A percentile compares a stretch with the other conserved stretches of the same genome.
Conservation (phyloP, 1,140 invertebrate genomes). For the Agraylea sexmaculata region DNA sequence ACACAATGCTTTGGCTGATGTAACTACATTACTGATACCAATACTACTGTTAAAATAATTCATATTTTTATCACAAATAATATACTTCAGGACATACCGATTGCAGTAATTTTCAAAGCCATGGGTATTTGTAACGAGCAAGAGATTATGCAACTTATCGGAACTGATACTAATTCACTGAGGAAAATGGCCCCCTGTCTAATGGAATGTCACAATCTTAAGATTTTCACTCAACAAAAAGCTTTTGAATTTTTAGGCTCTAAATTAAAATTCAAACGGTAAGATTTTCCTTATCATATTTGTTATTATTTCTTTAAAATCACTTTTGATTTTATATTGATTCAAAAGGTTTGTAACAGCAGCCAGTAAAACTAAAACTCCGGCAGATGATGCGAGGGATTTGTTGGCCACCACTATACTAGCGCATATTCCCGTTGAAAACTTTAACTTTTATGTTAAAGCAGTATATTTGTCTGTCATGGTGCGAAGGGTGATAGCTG, state of each 20-base stretch:
- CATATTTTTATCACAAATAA: slow-evolving; percentile 19
- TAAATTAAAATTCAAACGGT: slow-evolving; percentile 50
- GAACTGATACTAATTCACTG: slow-evolving; percentile 67
- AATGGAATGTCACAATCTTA: slow-evolving; percentile 76
- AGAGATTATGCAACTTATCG: slow-evolving; percentile 89
- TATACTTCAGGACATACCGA: slow-evolving; percentile 68
- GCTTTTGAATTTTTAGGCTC: slow-evolving; percentile 64
- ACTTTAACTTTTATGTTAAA: slow-evolving; percentile 77
- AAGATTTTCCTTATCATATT: slow-evolving; percentile 7
- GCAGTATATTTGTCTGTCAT: slow-evolving; percentile 88
- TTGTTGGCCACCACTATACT: slow-evolving; percentile 78
- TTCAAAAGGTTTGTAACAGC: slow-evolving; percentile 51
- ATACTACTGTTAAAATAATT: slow-evolving; percentile 7
- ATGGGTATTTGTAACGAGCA: slow-evolving; percentile 91
- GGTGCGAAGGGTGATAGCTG: slow-evolving; percentile 90
- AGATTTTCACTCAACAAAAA: slow-evolving; percentile 82
- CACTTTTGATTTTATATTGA: not conserved
- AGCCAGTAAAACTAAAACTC: slow-evolving; percentile 53
- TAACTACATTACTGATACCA: slow-evolving; percentile 26
- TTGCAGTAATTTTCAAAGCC: slow-evolving; percentile 90
- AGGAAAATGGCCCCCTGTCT: slow-evolving; percentile 77
- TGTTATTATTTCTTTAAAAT: slow-evolving; percentile 1
- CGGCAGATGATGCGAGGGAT: slow-evolving; percentile 81
- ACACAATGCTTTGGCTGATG: slow-evolving; percentile 91
- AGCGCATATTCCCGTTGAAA: slow-evolving; percentile 81